phyloP scores from a whole-genome alignment of 2,888 invertebrate species.

The Flabesymbios commensalis region DNA sequence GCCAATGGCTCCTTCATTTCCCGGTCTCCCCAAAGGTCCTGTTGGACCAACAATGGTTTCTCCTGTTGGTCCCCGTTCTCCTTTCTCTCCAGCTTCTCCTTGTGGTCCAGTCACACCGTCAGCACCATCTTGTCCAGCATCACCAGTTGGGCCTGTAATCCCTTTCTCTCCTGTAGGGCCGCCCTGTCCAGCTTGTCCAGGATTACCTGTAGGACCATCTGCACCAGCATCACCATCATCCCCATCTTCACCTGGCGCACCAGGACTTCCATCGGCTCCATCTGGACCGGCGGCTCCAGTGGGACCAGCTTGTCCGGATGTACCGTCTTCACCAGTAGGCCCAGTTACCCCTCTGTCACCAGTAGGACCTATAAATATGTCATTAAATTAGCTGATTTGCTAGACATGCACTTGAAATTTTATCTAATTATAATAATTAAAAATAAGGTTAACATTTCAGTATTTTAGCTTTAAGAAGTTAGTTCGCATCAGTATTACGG shows the following conservation, averaged over 20 bases:
- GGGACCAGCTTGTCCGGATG: conserved; percentile 11
- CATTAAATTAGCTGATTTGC: too few relatives aligned
- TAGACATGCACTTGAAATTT: too few relatives aligned
- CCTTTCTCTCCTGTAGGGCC: conserved; percentile 18
- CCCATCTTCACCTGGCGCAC: not conserved
- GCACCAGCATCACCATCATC: conserved; percentile 7
- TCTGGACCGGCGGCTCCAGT: conserved; percentile 9
- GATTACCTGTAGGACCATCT: conserved; percentile 8
- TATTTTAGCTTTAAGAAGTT: too few relatives aligned
- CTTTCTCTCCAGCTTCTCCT: too few relatives aligned
- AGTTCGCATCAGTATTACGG: too few relatives aligned
- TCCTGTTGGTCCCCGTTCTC: too few relatives aligned
- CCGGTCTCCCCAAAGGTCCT: conserved; percentile 5
- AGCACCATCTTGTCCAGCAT: conserved; percentile 10
- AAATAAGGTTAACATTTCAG: too few relatives aligned
- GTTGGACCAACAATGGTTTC: conserved; percentile 11
- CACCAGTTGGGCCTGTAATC: conserved; percentile 9
- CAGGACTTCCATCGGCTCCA: not conserved
- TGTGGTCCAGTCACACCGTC: conserved; percentile 8
- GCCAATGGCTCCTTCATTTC: not conserved
- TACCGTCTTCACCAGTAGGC: conserved; percentile 14
- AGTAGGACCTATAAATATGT: too few relatives aligned
- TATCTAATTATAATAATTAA: too few relatives aligned
- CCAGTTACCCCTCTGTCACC: conserved; percentile 5
- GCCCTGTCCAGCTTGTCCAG: conserved; percentile 14